A percentile compares a stretch with the other conserved stretches of the same genome.
These are phyloP conservation scores for Indicator maculatus DNA, from an alignment of 2,113 vertebrate genomes.

Conservation along the genomic window DNA sequence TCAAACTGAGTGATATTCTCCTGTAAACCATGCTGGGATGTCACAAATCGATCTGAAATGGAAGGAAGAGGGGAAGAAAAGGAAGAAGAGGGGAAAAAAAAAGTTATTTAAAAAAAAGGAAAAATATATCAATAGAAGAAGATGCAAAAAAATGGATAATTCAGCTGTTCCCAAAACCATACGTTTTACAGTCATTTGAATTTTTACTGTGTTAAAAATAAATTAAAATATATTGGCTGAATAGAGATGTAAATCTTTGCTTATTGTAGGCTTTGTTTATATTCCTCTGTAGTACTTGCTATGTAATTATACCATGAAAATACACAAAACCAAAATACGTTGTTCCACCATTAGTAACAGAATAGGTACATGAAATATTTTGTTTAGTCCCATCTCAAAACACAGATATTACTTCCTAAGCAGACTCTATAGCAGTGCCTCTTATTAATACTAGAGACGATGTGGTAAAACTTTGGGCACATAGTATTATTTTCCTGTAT, in stretches of 20 bases:
- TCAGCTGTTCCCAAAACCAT: not conserved
- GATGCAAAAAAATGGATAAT: not conserved
- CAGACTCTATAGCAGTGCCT: not conserved
- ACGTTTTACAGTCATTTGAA: not conserved
- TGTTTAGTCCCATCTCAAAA: not conserved
- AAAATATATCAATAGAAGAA: not conserved
- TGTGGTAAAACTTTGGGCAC: not conserved
- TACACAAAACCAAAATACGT: not conserved
- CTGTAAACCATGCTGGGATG: conserved; percentile 84
- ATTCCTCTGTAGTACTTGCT: not conserved
- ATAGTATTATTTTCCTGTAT: not conserved
- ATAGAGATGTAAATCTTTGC: not conserved
- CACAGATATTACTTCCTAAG: not conserved
- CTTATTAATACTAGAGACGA: not conserved
- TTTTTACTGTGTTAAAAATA: not conserved
- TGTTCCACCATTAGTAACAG: not conserved
- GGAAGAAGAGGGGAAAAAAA: not conserved
- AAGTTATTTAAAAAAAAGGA: not conserved
- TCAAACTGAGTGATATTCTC: conserved; percentile 89
- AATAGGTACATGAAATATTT: not conserved
- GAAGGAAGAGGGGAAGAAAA: no score
- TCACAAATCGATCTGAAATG: conserved; percentile 86
- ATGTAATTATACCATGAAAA: not conserved
- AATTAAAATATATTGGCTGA: not conserved
- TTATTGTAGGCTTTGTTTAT: not conserved